phyloP scores from a whole-genome alignment of 2,113 vertebrate genomes.

The Ctenomys sociabilis region DNA sequence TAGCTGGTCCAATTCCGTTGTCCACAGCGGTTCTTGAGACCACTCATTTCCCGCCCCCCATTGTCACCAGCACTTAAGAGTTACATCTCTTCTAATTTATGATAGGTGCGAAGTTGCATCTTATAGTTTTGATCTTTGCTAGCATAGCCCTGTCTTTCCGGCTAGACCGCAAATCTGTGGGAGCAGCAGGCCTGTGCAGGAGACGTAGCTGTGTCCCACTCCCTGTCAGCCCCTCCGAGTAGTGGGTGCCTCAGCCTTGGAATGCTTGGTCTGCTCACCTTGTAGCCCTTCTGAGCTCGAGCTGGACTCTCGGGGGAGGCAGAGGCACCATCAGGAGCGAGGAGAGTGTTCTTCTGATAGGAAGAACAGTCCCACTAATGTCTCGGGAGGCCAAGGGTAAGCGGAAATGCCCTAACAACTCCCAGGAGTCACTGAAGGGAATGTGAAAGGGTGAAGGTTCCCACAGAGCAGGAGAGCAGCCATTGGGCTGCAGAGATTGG shows the following conservation, averaged over 20 bases:
- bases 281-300: background rate
- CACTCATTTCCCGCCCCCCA: no score
- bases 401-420: conserved; percentile 12
- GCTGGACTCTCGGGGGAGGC: background rate
- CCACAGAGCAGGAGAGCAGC: background rate
- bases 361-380: background rate
- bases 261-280: background rate
- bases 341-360: no score
- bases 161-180: background rate
- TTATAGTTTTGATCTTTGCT: background rate
- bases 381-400: background rate
- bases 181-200: background rate
- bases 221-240: background rate
- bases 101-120: no score
- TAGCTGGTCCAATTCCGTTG: background rate
- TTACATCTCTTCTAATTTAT: background rate
- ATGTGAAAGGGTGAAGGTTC: background rate
- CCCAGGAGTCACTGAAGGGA: conserved; percentile 43
- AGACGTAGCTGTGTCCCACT: background rate
- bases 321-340: background rate
- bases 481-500: background rate
- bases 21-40: background rate
- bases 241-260: background rate
- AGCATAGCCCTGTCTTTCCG: background rate
- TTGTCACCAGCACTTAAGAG: background rate